Conservation (phyloP, 2,888 invertebrate species). For the Punctoribates punctum region DNA sequence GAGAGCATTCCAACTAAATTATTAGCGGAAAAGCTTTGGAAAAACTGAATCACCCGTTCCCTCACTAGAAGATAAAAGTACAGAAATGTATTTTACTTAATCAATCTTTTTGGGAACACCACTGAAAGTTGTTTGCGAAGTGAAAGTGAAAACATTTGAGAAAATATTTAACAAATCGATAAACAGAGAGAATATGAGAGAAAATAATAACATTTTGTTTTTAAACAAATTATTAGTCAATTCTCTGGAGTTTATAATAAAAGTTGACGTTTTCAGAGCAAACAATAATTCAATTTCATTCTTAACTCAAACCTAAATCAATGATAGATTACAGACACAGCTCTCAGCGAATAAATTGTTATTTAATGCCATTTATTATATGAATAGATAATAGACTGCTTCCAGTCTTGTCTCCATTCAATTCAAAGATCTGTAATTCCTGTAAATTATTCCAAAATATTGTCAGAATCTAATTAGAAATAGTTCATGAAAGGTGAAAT, state of each 20-base stretch:
- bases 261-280: slow-evolving; percentile 10
- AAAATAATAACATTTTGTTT: not conserved
- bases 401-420: not conserved
- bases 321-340: not conserved
- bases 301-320: slow-evolving; percentile 1
- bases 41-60: too few species aligned
- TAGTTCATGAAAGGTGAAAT: too few species aligned
- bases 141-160: too few species aligned
- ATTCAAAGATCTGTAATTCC: not conserved
- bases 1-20: too few species aligned
- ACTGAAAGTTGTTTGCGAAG: too few species aligned
- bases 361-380: not conserved
- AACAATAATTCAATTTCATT: not conserved
- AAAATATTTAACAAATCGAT: too few species aligned
- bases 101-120: too few species aligned
- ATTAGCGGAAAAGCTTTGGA: too few species aligned
- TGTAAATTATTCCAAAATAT: too few species aligned
- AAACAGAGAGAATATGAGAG: not conserved
- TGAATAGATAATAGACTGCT: not conserved
- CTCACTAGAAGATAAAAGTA: too few species aligned
- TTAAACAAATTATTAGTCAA: not conserved
- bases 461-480: too few species aligned
- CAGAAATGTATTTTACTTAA: too few species aligned
- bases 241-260: not conserved
- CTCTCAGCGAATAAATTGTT: not conserved